Evolutionary conservation across 2,888 invertebrate species (phyloP).

Genomic region (Penaeus monodon): DNA sequence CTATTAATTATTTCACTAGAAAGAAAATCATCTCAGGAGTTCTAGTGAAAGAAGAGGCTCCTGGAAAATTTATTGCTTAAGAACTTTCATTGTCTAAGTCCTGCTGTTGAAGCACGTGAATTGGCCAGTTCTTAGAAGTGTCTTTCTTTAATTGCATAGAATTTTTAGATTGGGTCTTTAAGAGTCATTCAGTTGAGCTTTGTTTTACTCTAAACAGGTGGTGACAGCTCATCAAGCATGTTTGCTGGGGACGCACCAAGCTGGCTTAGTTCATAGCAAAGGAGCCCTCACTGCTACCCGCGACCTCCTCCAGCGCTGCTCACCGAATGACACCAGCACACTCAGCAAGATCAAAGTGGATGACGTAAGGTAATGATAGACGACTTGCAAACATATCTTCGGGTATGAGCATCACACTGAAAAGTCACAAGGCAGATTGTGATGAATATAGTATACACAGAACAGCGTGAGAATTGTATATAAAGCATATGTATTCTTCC

Average conservation of each 20-base stretch:
- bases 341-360: conserved; percentile 50
- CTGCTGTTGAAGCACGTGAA: neutral
- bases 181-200: neutral
- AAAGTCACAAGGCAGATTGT: neutral
- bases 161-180: neutral
- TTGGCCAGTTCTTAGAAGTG: neutral
- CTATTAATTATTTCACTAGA: too few species aligned
- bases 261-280: conserved; percentile 45
- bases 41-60: too few species aligned
- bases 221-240: conserved; percentile 51
- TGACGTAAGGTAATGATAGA: conserved; percentile 33
- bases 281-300: conserved; percentile 54
- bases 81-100: neutral
- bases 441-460: neutral
- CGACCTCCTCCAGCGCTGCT: conserved; percentile 40
- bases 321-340: conserved; percentile 11
- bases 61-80: too few species aligned
- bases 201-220: conserved; percentile 33
- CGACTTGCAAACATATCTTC: neutral
- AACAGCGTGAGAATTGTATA: neutral
- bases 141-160: neutral
- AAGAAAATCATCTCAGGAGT: too few species aligned
- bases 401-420: too few species aligned
- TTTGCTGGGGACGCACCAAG: conserved; percentile 41
- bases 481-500: neutral